Conservation (phyloP, 2,797 vertebrate genomes). For the Carcharodon carcharias region DNA sequence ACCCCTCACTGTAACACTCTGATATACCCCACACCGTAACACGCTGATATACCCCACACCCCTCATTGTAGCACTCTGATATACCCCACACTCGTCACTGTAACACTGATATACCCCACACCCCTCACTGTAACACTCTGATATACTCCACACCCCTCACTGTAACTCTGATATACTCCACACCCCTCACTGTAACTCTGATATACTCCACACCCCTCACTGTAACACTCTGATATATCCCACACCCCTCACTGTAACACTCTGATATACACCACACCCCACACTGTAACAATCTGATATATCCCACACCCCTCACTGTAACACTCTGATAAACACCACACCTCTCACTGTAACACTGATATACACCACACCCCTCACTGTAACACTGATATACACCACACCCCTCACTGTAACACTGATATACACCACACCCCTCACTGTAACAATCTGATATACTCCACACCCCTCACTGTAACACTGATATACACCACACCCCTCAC, state of each 20-base stretch:
- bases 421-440: background rate
- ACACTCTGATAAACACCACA: background rate
- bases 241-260: background rate
- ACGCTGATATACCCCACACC: too few relatives aligned
- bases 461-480: too few relatives aligned
- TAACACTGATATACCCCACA: too few relatives aligned
- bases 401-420: background rate
- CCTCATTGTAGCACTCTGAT: too few relatives aligned
- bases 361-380: background rate
- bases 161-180: too few relatives aligned
- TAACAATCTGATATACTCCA: background rate
- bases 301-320: background rate
- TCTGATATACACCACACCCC: background rate
- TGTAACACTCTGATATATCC: background rate
- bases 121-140: too few relatives aligned
- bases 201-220: background rate
- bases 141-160: too few relatives aligned
- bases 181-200: too few relatives aligned
- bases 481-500: too few relatives aligned
- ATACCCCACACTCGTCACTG: too few relatives aligned
- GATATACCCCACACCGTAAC: too few relatives aligned
- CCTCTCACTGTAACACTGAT: background rate
- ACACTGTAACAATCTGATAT: background rate
- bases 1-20: too few relatives aligned
- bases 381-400: background rate